Base-by-base conservation (phyloP, 23 tunicate species). In the Halocynthia aurantium region DNA sequence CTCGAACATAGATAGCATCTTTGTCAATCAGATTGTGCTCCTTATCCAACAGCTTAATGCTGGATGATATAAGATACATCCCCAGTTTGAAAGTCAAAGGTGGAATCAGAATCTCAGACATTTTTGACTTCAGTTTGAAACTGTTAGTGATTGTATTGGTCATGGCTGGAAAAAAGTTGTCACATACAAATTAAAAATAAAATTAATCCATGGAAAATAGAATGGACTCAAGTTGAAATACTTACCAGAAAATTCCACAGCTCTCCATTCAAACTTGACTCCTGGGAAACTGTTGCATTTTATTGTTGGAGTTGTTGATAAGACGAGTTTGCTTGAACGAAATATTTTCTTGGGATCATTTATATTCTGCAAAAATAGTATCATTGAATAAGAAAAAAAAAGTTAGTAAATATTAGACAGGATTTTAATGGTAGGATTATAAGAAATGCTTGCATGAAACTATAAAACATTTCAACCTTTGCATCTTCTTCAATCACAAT, bases 401-500 rank as follows among this genome's bases (percentile, higher is more conserved):
- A 81, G 57, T 19, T 61, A 17, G 50, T 11, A 17, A 72, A 11
- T 67, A 31, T n/a, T 0, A 67, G 31, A 67, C 22, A 67, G 72
- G 72, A 11, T 68, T 68, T 18, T 68, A 11, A 68, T 68, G 20
- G 20, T 11, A 19, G 17, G 72, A 68, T 31, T 31, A 31, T 31
- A 31, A 31, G 44, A 31, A 31, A 31, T 31, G 44, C 4, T 15
- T 15, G 17, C 64, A 60, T 60, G 64, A 15, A 18, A 18, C 64
- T 15, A 60, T 60, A 18, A 22, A 18, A 18, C 5, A 10, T 8
- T 9, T 76, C 44, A 50, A 92, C 98, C 88, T 92, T 92, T 7
- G 93, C 98, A 22, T 92, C 92, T 11, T 92, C 98, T 72, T 92
- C 98, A 10, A 92, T 92, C 18, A 74, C 69, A 52, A 92, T 92